Base-by-base conservation (phyloP, 35 echinoderm and acorn worm species). In the Nesometra sesokonis region DNA sequence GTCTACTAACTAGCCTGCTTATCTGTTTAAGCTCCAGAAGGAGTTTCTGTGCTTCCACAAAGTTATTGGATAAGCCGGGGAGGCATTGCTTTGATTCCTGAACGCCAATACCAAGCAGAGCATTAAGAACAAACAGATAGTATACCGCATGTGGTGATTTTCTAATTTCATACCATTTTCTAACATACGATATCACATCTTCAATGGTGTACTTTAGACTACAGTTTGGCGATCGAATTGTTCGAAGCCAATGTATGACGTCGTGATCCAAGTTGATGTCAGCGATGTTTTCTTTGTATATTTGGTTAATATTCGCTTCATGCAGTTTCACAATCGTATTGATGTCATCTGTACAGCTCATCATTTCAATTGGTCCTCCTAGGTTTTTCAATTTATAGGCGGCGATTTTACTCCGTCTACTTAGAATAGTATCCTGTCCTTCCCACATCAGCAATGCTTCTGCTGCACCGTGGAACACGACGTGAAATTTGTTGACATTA, bases 331-430 rank as follows among this genome's bases (percentile, higher is more conserved):
- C 36, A 0, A 86, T 78, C 4, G 15, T 57, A 3, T 86, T 78
- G 29, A 86, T 32, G 29, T 86, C 85, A 3, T 30, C 85, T 77
- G 36, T 15, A 31, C 31, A 77, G 43, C 27, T 57, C 13, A 86
- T 29, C 29, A 35, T 57, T n/a, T 86, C 85, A 5, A 86, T 86
- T 31, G 17, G 43, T 13, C 0, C 32, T 57, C 33, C 19, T 34
- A 32, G 33, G 31, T 78, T 78, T n/a, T 86, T 86, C 21, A 86
- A 5, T 86, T 78, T 86, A 37, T 86, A 86, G 7, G 85, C 85
- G 0, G 85, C 85, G 36, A 86, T 86, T 78, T 77, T 77, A 37
- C 67, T 37, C 30, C 85, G 33, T 30, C 85, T 40, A 77, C 85
- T 78, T 0, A 36, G 47, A 32, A 86, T 78, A 3, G 85, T 23